Evolutionary conservation across 2,888 invertebrate species (phyloP).

Genomic region (Idaea straminata): DNA sequence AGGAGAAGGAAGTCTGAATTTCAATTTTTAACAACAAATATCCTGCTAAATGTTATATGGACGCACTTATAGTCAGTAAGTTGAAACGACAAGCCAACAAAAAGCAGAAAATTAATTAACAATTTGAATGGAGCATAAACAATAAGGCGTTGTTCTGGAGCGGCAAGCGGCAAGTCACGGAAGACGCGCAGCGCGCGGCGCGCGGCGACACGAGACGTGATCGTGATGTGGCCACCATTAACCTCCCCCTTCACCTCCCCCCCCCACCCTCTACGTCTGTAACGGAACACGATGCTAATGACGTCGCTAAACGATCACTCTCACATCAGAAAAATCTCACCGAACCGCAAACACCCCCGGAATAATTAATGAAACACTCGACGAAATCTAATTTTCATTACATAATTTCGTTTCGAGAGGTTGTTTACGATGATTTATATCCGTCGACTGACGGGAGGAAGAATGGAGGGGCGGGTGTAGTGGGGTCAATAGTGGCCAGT

Average conservation of each 20-base stretch:
- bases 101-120: not conserved
- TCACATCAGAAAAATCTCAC: not conserved
- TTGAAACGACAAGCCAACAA: not conserved
- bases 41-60: too few relatives aligned
- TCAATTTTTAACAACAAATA: not conserved
- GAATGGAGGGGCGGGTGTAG: too few relatives aligned
- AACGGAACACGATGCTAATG: not conserved
- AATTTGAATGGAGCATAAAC: not conserved
- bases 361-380: constrained; percentile 1
- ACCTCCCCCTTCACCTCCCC: too few relatives aligned
- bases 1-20: not conserved
- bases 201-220: not conserved
- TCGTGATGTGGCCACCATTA: not conserved
- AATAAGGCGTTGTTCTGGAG: not conserved
- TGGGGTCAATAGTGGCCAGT: too few relatives aligned
- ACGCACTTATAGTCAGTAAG: not conserved
- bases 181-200: not conserved
- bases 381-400: not conserved
- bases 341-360: not conserved
- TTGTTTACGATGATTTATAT: not conserved
- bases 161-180: not conserved
- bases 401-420: not conserved
- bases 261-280: too few relatives aligned
- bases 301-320: not conserved
- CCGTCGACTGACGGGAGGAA: not conserved